phyloP scores from a whole-genome alignment of 2,797 vertebrate genomes.

The Botia almorhae region DNA sequence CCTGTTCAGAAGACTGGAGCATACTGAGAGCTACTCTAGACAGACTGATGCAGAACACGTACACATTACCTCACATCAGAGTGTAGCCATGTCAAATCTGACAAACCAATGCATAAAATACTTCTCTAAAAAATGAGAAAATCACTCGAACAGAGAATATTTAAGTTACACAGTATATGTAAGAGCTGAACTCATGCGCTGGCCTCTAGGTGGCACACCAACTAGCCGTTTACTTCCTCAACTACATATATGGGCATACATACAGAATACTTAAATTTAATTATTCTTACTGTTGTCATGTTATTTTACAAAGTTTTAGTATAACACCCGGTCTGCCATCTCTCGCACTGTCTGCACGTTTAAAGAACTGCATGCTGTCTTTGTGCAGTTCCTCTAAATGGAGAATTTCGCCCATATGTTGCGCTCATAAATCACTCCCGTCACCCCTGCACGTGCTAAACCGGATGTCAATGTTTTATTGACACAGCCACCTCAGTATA shows the following conservation, averaged over 20 bases:
- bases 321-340: too few relatives aligned
- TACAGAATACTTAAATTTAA: not conserved
- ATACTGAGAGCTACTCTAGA: conserved; percentile 43
- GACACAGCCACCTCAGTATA: conserved; percentile 6
- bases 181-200: not conserved
- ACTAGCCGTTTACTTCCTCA: conserved; percentile 50
- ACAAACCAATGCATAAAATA: not conserved
- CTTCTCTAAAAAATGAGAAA: not conserved
- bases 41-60: too few relatives aligned
- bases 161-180: too few relatives aligned
- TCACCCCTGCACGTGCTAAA: conserved; percentile 69
- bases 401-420: conserved; percentile 15
- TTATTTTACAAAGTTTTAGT: too few relatives aligned
- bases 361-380: not conserved
- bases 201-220: conserved; percentile 76
- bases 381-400: not conserved
- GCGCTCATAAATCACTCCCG: conserved; percentile 57
- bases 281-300: too few relatives aligned
- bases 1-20: conserved; percentile 1
- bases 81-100: not conserved
- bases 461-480: conserved; percentile 52
- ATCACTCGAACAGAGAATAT: too few relatives aligned
- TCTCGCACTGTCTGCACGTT: too few relatives aligned
- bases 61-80: not conserved
- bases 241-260: too few relatives aligned